These are phyloP conservation scores for Acanthosoma haemorrhoidale DNA, from an alignment of 2,888 invertebrate genomes.

Conservation along the genomic window DNA sequence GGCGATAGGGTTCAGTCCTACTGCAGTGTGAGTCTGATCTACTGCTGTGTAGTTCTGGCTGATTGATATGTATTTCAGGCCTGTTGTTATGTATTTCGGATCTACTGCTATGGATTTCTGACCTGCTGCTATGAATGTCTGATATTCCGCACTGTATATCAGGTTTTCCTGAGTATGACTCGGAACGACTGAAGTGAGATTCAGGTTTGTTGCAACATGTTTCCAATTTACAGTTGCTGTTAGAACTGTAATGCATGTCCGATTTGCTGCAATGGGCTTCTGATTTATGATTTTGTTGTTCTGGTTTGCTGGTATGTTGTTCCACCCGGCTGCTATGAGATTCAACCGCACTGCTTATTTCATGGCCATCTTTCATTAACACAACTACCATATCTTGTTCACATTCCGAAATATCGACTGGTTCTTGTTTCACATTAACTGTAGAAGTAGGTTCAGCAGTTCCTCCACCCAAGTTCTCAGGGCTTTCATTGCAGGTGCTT, in stretches of 20 bases:
- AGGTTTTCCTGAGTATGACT: neutral
- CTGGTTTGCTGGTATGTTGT: neutral
- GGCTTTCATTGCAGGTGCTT: neutral
- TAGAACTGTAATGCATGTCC: neutral
- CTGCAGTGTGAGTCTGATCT: neutral
- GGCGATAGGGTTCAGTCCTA: neutral
- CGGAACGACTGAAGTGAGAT: neutral
- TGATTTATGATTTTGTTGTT: neutral
- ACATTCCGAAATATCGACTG: neutral
- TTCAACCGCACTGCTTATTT: neutral
- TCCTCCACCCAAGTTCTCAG: neutral
- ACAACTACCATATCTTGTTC: neutral
- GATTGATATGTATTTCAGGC: neutral
- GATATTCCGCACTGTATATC: neutral
- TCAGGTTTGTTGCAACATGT: neutral
- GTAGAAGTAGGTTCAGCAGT: neutral
- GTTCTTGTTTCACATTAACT: slow-evolving; percentile 4
- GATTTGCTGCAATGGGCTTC: slow-evolving; percentile 6
- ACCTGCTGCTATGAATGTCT: neutral
- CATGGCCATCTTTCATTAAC: neutral
- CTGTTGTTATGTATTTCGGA: neutral
- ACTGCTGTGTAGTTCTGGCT: neutral
- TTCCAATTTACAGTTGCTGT: neutral
- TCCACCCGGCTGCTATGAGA: neutral
- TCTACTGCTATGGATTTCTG: neutral